phyloP scores from a whole-genome alignment of 2,888 invertebrate genomes.

The Drosophila mulleri region DNA sequence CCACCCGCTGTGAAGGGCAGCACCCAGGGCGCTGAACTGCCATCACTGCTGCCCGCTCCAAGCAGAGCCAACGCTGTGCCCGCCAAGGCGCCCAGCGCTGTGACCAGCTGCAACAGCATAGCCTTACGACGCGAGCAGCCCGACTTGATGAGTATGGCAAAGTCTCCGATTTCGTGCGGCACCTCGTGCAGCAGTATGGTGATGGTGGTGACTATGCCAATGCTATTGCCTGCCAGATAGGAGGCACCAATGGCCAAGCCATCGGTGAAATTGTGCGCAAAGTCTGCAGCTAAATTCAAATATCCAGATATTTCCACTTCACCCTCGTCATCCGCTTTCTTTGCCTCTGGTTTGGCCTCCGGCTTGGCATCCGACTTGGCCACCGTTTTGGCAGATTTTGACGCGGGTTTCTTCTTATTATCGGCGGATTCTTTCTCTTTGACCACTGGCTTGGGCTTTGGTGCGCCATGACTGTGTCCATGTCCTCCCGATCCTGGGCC shows the following conservation, averaged over 20 bases:
- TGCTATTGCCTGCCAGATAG: conserved; percentile 94
- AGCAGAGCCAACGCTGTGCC: conserved; percentile 96
- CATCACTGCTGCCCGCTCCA: conserved; percentile 89
- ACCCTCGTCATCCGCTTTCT: conserved; percentile 82
- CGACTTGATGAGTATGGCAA: conserved; percentile 98
- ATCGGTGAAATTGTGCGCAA: conserved; percentile 99
- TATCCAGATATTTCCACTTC: conserved; percentile 94
- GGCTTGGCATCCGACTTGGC: conserved; percentile 12
- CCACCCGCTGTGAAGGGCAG: conserved; percentile 99
- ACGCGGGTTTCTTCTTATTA: conserved; percentile 65
- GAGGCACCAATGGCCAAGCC: conserved; percentile 99
- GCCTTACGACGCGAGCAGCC: conserved; percentile 97
- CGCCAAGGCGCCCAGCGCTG: conserved; percentile 97
- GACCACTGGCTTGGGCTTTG: conserved; percentile 51
- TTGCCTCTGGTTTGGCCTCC: neutral
- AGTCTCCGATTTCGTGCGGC: conserved; percentile 99
- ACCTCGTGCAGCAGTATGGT: conserved; percentile 99
- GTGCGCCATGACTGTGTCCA: conserved; percentile 74
- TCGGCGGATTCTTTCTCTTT: conserved; percentile 61
- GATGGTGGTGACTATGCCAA: conserved; percentile 95
- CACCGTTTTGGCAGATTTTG: conserved; percentile 84
- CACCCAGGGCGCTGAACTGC: conserved; percentile 91
- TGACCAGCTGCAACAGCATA: conserved; percentile 96
- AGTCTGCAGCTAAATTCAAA: conserved; percentile 98
- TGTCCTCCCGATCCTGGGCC: conserved; percentile 90